Percentiles rank a stretch among this genome's conserved stretches.
phyloP scores from a whole-genome alignment of 2,888 invertebrate species.

The Myopa testacea region DNA sequence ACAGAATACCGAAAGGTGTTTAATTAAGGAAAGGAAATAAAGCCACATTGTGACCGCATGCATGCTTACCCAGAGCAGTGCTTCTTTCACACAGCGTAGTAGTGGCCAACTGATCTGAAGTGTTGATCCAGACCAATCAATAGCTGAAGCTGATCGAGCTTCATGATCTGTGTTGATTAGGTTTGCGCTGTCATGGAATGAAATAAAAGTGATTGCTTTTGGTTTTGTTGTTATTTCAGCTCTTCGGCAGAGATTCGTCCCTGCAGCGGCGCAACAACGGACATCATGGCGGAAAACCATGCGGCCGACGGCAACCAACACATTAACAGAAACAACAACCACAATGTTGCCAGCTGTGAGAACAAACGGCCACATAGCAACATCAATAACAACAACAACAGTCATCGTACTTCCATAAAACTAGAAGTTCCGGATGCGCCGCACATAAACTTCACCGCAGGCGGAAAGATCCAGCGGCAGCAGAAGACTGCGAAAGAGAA shows the following conservation, averaged over 20 bases:
- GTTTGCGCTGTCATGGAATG: background rate
- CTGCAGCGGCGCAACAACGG: conserved; percentile 13
- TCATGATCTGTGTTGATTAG: background rate
- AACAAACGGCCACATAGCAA: conserved; percentile 16
- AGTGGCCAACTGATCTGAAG: background rate
- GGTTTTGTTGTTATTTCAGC: background rate
- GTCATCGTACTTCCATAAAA: conserved; percentile 39
- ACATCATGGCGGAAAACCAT: background rate
- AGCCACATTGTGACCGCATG: background rate
- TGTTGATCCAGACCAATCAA: too few relatives aligned
- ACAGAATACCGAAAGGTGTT: background rate
- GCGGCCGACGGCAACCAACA: background rate
- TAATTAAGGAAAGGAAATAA: background rate
- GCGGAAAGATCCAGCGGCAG: conserved; percentile 21
- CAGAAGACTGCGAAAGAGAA: conserved; percentile 54
- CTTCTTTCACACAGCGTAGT: too few relatives aligned
- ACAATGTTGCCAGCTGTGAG: conserved; percentile 21
- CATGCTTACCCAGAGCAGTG: too few relatives aligned
- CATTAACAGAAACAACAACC: conserved; percentile 25
- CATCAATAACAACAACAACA: conserved; percentile 14
- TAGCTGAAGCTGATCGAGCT: background rate
- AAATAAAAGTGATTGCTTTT: background rate
- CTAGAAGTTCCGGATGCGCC: conserved; percentile 45
- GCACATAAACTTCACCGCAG: conserved; percentile 43
- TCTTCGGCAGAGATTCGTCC: background rate